Evolutionary conservation across 1,140 invertebrate genomes (phyloP).

Genomic region (Batillaria attramentaria): DNA sequence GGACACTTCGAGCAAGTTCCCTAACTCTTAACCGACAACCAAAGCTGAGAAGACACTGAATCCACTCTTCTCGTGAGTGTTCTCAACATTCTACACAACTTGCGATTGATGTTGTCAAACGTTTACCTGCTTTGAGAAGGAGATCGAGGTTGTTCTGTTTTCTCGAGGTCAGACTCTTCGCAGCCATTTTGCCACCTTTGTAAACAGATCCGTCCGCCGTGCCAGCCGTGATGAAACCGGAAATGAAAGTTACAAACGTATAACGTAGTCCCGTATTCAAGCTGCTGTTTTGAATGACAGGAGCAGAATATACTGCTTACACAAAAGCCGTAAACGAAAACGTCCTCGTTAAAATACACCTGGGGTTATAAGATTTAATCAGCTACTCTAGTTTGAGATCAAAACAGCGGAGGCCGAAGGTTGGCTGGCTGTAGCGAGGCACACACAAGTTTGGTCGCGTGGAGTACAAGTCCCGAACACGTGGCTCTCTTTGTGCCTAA

Average conservation of each 20-base stretch:
- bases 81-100: background rate
- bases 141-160: conserved; percentile 8
- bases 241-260: background rate
- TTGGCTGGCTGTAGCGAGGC: background rate
- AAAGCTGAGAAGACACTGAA: background rate
- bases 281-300: background rate
- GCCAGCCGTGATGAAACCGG: background rate
- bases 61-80: background rate
- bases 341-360: background rate
- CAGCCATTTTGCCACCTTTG: conserved; percentile 11
- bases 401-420: background rate
- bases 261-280: background rate
- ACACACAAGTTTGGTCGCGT: conserved; percentile 11
- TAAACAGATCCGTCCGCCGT: conserved; percentile 16
- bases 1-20: conserved; percentile 6
- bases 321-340: background rate
- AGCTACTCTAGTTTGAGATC: background rate
- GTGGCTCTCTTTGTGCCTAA: background rate
- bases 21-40: background rate
- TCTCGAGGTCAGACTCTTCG: background rate
- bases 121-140: background rate
- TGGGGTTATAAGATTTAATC: background rate
- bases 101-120: conserved; percentile 1
- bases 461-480: background rate
- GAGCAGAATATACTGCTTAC: background rate